These are phyloP conservation scores for Lepidurus apus DNA, from an alignment of 1,140 invertebrate genomes.

Conservation along the genomic window DNA sequence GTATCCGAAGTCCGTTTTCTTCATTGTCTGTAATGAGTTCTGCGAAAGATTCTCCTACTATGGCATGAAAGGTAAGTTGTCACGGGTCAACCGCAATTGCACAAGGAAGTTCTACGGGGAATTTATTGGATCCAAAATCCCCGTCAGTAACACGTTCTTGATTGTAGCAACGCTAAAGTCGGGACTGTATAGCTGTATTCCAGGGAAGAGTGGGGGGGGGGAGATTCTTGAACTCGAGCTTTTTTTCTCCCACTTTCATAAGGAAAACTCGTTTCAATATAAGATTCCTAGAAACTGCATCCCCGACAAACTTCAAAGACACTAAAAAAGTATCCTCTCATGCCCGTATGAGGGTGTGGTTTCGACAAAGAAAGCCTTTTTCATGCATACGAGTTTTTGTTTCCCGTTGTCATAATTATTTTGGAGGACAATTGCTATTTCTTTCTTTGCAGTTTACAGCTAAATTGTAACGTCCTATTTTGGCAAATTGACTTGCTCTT, in stretches of 20 bases:
- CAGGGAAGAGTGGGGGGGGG: too few species aligned
- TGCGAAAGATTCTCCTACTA: conserved; percentile 95
- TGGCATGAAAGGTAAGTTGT: conserved; percentile 50
- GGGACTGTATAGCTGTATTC: too few species aligned
- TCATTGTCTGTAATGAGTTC: conserved; percentile 92
- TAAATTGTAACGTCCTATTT: too few species aligned
- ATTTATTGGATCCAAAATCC: neutral
- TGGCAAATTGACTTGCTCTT: too few species aligned
- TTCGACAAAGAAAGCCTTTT: neutral
- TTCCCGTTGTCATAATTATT: too few species aligned
- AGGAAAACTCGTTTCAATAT: neutral
- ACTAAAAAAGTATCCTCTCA: neutral
- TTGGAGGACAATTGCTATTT: too few species aligned
- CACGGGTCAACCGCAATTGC: neutral
- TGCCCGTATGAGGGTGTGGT: neutral
- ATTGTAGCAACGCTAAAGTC: too few species aligned
- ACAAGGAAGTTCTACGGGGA: neutral
- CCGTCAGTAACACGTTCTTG: neutral
- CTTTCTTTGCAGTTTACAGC: too few species aligned
- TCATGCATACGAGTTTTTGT: neutral
- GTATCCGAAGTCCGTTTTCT: conserved; percentile 85
- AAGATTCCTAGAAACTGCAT: neutral
- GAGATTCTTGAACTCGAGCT: too few species aligned
- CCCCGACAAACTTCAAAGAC: neutral
- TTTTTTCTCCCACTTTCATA: neutral